Percentiles rank a stretch among this genome's conserved stretches.
Evolutionary conservation across 1,140 invertebrate genomes (phyloP).

Genomic region (Musca vetustissima): DNA sequence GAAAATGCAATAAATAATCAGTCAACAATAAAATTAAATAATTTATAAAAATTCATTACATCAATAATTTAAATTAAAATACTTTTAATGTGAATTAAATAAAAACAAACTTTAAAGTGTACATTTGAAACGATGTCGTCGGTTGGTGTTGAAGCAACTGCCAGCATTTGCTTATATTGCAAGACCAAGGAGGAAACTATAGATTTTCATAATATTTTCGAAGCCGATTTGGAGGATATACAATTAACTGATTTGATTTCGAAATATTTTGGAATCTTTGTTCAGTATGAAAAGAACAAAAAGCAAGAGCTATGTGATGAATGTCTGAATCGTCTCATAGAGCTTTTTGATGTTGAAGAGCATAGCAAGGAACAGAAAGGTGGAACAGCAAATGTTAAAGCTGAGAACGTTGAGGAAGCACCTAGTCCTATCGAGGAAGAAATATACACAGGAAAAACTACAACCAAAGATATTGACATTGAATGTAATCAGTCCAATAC

Average conservation of each 20-base stretch:
- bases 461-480: no score
- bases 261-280: no score
- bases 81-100: no score
- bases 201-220: constrained; percentile 45
- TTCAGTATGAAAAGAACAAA: constrained; percentile 30
- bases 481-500: no score
- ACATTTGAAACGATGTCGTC: background rate
- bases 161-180: constrained; percentile 9
- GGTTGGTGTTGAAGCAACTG: background rate
- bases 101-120: no score
- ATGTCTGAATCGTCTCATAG: constrained; percentile 41
- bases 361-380: background rate
- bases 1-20: no score
- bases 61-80: no score
- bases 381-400: background rate
- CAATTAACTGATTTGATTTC: no score
- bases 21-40: no score
- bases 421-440: no score
- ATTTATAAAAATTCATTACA: no score
- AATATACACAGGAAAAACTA: no score
- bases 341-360: constrained; percentile 45
- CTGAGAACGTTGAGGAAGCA: constrained; percentile 7
- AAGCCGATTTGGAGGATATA: constrained; percentile 33
- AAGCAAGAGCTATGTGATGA: constrained; percentile 38
- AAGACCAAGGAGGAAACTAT: constrained; percentile 29